A percentile compares a stretch with the other conserved stretches of the same genome.
Conservation (phyloP, 2,888 invertebrate genomes). For the Philaethria dido region DNA sequence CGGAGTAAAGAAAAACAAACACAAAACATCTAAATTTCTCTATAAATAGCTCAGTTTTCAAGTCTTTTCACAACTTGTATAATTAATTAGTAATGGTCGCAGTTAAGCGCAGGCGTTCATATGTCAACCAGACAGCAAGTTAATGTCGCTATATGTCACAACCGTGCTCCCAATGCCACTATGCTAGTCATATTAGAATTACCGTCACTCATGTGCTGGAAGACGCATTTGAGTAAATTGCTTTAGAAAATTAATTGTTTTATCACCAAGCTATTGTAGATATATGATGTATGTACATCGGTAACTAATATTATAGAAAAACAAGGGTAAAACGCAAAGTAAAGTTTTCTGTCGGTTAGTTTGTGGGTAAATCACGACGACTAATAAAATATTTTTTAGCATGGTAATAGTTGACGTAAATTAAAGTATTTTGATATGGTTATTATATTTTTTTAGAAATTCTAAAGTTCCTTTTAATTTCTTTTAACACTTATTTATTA, state of each 20-base stretch:
- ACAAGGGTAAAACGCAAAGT: too few relatives aligned
- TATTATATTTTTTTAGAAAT: too few relatives aligned
- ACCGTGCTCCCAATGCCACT: constrained; percentile 27
- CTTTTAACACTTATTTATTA: too few relatives aligned
- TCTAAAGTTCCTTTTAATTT: too few relatives aligned
- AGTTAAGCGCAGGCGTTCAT: constrained; percentile 35
- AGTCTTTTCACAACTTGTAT: constrained; percentile 26
- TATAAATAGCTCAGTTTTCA: constrained; percentile 31
- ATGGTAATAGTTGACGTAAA: too few relatives aligned
- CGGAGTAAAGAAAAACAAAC: not conserved
- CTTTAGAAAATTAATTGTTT: constrained; percentile 9
- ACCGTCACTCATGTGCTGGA: constrained; percentile 17
- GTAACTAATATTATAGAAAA: too few relatives aligned
- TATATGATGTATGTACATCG: too few relatives aligned
- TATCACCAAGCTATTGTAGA: not conserved
- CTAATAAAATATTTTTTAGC: too few relatives aligned
- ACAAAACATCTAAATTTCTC: constrained; percentile 3
- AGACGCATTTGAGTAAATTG: constrained; percentile 10
- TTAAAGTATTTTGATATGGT: too few relatives aligned
- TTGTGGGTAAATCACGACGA: too few relatives aligned
- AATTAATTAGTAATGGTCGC: constrained; percentile 37
- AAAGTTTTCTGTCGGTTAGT: too few relatives aligned
- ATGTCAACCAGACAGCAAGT: constrained; percentile 38
- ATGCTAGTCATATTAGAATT: constrained; percentile 21
- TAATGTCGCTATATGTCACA: constrained; percentile 87